Evolutionary conservation across 2,113 vertebrate species (phyloP), one percentile per base, ranked within the genome.

Genomic region (Epinephelus moara): DNA sequence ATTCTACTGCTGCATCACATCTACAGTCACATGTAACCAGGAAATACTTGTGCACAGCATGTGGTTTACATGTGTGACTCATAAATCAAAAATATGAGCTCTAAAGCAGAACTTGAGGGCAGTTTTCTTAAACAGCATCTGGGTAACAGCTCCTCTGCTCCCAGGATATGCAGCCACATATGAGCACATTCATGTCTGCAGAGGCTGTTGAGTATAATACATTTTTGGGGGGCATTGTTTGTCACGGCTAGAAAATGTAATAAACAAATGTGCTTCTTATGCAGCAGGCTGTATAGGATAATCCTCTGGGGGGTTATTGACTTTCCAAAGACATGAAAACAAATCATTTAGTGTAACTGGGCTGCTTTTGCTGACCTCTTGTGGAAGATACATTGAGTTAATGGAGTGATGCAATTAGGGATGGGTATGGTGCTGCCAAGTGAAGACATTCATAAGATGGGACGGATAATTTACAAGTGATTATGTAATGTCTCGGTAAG

Each of bases 331-430:
- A 66, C 1, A 68, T 52, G 21, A 74, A 77, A 78, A 85, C 47
- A 83, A 72, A 77, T 57, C 4, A 72, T 78, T 79, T 45, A 56
- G 10, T 52, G 10, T 23, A 50, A 60, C 33, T 47, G 19, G 10
- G 17, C 30, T n/a, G 37, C 25, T 85, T 81, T 70, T 89, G 78
- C 75, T 88, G 86, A 89, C 88, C 80, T 85, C 88, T 82, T 70
- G 77, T 84, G 84, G 88, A 75, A 61, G 56, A 37, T 72, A 21
- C 9, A 47, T 30, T n/a, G 5, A 75, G 40, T 37, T 68, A 70
- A 78, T 61, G 50, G 33, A 59, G 75, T 42, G 15, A 67, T 40
- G 40, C 4, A 40, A 13, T 81, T 15, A 40, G 7, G 37, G 37
- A 37, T 37, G 25, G 23, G 33, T 10, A 33, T 11, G 50, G 7